These are phyloP conservation scores for Anseranas semipalmata DNA, from an alignment of 2,113 vertebrate genomes.

Conservation along the genomic window DNA sequence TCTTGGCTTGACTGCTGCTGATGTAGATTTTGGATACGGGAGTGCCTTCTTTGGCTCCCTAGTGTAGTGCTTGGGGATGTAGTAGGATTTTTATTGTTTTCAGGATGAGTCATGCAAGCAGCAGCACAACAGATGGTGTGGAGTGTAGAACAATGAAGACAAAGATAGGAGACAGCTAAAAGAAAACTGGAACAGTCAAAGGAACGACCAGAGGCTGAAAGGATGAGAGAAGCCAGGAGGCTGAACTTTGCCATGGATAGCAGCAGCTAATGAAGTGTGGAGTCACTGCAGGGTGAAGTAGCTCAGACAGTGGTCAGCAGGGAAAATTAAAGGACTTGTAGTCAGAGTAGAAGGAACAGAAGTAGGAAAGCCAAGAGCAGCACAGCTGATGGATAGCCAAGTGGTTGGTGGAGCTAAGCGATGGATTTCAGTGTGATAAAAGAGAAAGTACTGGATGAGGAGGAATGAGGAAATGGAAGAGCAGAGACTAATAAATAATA, in stretches of 20 bases:
- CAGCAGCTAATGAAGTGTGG: conserved; percentile 47
- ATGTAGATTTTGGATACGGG: conserved; percentile 32
- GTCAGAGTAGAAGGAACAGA: background rate
- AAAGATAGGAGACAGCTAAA: conserved; percentile 20
- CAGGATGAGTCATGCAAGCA: conserved; percentile 53
- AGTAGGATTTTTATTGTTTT: conserved; percentile 53
- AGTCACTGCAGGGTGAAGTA: conserved; percentile 46
- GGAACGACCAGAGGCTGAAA: background rate
- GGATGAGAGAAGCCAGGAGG: background rate
- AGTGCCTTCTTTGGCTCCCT: background rate
- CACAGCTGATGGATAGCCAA: background rate
- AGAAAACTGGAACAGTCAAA: conserved; percentile 10
- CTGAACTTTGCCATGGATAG: background rate
- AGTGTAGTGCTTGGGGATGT: background rate
- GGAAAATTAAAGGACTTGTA: background rate
- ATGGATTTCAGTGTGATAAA: background rate
- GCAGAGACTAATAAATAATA: background rate
- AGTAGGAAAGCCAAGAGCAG: background rate
- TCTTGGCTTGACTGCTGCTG: conserved; percentile 10
- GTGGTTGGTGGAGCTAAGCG: background rate
- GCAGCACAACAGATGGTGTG: conserved; percentile 35
- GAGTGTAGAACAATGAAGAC: conserved; percentile 29
- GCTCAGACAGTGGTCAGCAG: background rate
- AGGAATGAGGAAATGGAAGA: background rate
- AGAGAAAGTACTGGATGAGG: background rate